Evolutionary conservation across 2,888 invertebrate genomes (phyloP).

Genomic region (Diabrotica balteata): DNA sequence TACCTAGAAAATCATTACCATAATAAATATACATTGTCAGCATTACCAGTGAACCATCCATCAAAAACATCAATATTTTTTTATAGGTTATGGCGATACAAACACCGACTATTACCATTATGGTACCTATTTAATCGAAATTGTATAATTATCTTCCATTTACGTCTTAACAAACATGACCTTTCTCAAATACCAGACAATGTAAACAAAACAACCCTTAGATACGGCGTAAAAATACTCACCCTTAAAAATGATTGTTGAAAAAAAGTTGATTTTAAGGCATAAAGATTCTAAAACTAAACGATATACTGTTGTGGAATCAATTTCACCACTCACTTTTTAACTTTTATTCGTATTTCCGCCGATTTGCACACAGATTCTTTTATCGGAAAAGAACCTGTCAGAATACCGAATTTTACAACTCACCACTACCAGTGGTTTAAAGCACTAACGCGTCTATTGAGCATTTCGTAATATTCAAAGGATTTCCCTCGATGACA

Average conservation of each 20-base stretch:
- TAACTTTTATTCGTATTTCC: not conserved
- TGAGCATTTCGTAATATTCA: constrained; percentile 6
- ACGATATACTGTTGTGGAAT: not conserved
- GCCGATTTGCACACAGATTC: too few species aligned
- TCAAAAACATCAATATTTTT: not conserved
- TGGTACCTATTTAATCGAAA: too few species aligned
- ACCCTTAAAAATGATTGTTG: constrained; percentile 2
- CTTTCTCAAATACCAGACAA: not conserved
- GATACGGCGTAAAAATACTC: constrained; percentile 1
- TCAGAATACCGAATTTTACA: too few species aligned
- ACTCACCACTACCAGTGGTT: too few species aligned
- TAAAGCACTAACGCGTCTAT: too few species aligned
- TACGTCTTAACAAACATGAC: not conserved
- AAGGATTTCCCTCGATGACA: constrained; percentile 4
- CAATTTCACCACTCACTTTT: not conserved
- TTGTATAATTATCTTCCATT: too few species aligned
- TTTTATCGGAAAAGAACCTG: too few species aligned
- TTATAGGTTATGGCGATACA: not conserved
- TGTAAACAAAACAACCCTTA: constrained; percentile 5
- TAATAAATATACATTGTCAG: too few species aligned
- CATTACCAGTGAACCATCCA: not conserved
- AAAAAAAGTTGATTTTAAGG: not conserved
- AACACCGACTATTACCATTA: not conserved
- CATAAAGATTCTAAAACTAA: not conserved
- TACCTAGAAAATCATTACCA: too few species aligned